A percentile compares a stretch with the other conserved stretches of the same genome.
Conservation (phyloP, 1,140 invertebrate genomes). For the Zophobas atratus region DNA sequence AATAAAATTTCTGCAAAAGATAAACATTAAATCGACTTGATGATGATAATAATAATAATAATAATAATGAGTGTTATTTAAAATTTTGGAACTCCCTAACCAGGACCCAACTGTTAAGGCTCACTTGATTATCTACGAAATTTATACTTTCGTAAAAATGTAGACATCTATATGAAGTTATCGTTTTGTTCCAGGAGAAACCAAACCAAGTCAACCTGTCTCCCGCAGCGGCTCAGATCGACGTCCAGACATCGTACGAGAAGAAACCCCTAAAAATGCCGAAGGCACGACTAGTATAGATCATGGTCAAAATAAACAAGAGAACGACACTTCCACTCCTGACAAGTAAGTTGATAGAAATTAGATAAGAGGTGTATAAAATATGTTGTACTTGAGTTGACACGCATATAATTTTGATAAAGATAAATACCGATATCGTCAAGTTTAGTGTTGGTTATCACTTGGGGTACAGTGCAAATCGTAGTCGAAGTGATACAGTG, state of each 20-base stretch:
- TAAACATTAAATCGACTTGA: too few species aligned
- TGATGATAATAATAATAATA: too few species aligned
- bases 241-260: slow-evolving; percentile 63
- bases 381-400: slow-evolving; percentile 25
- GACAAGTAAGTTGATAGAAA: slow-evolving; percentile 59
- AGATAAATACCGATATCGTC: slow-evolving; percentile 36
- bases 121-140: too few species aligned
- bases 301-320: slow-evolving; percentile 43
- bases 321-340: slow-evolving; percentile 54
- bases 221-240: slow-evolving; percentile 65
- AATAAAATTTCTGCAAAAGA: too few species aligned
- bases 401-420: slow-evolving; percentile 24
- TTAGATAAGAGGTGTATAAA: slow-evolving; percentile 38
- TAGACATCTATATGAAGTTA: neutral
- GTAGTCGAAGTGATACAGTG: neutral
- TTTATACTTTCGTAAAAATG: neutral
- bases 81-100: too few species aligned
- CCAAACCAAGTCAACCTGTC: slow-evolving; percentile 63
- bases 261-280: slow-evolving; percentile 57
- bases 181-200: slow-evolving; percentile 55
- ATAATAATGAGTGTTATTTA: too few species aligned
- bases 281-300: slow-evolving; percentile 13
- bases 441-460: slow-evolving; percentile 33
- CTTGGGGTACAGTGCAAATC: neutral
- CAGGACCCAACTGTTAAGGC: too few species aligned